Evolutionary conservation across 1,140 invertebrate genomes (phyloP), one percentile per base, ranked within the genome.

Genomic region (Tachypleus tridentatus): DNA sequence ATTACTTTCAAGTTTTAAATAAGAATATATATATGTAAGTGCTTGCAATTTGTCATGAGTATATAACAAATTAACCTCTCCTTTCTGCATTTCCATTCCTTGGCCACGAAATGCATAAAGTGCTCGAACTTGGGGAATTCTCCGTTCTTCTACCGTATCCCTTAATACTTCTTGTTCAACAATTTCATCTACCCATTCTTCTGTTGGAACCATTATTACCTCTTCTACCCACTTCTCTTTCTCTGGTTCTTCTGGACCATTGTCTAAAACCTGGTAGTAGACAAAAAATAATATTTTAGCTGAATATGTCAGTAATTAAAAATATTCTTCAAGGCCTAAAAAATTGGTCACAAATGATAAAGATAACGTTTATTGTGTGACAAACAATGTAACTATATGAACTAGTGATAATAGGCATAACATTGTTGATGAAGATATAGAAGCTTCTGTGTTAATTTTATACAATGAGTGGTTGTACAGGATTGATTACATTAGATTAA

Each of bases 41-140:
- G 47, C 5, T 58, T 50, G 6, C 1, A 3, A 61, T 63, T 29
- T 8, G 29, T 11, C 29, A 62, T 8, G 3, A 64, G 49, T n/a
- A 6, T 62, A 61, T 52, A 50, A 47, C 8, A 11, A 5, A 67
- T 75, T 75, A 71, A 88, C 85, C 78, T 96, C 93, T 64, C 91
- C 92, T 79, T 97, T 98, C 4, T 79, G 80, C 82, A 97, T 92
- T 48, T 85, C 83, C 79, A 97, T 92, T n/a, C 91, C 93, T 73
- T 97, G 91, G 0, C 93, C 94, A 69, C 82, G 86, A 80, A 96
- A 98, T 3, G 88, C 84, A 78, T 97, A 98, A 48, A 95, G 77
- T 57, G 81, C 82, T 64, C 79, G 87, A 11, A 96, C 91, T 80
- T 97, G 94, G 0, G 93, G 91, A 7, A 97, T 85, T 65, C 87